Conservation (phyloP, 2,113 vertebrate genomes). For the Engystomops pustulosus region DNA sequence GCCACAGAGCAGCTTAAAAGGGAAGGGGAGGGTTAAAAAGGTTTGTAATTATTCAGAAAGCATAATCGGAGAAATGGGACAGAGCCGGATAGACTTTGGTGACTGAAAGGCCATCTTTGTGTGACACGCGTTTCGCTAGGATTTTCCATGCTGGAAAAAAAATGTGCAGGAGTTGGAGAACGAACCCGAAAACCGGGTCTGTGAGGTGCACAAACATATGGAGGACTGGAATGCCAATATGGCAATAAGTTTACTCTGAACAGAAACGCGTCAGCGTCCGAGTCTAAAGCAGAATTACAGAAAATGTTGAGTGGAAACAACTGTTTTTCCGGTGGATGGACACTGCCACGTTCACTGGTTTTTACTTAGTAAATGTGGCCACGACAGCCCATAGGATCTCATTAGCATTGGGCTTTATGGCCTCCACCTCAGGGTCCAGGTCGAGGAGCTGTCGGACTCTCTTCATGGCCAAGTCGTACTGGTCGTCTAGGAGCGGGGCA, state of each 20-base stretch:
- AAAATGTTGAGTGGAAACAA: conserved; percentile 71
- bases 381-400: conserved; percentile 96
- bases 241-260: conserved; percentile 70
- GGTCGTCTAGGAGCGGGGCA: conserved; percentile 91
- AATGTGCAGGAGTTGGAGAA: conserved; percentile 58
- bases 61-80: conserved; percentile 3
- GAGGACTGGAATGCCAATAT: conserved; percentile 75
- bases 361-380: conserved; percentile 93
- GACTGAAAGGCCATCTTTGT: conserved; percentile 70
- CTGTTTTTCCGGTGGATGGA: conserved; percentile 63
- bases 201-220: conserved; percentile 64
- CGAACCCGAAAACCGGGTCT: conserved; percentile 58
- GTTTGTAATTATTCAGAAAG: conserved; percentile 59
- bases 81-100: conserved; percentile 71
- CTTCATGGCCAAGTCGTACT: conserved; percentile 96
- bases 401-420: conserved; percentile 85
- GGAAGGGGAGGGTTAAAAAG: conserved; percentile 61
- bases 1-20: conserved; percentile 64
- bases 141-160: conserved; percentile 61
- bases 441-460: conserved; percentile 92
- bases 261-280: conserved; percentile 70
- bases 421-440: conserved; percentile 92
- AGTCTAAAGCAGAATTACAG: conserved; percentile 71
- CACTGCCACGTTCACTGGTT: conserved; percentile 61
- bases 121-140: conserved; percentile 55